These are phyloP conservation scores for Reticulitermes speratus DNA, from an alignment of 1,140 invertebrate genomes.

Conservation along the genomic window DNA sequence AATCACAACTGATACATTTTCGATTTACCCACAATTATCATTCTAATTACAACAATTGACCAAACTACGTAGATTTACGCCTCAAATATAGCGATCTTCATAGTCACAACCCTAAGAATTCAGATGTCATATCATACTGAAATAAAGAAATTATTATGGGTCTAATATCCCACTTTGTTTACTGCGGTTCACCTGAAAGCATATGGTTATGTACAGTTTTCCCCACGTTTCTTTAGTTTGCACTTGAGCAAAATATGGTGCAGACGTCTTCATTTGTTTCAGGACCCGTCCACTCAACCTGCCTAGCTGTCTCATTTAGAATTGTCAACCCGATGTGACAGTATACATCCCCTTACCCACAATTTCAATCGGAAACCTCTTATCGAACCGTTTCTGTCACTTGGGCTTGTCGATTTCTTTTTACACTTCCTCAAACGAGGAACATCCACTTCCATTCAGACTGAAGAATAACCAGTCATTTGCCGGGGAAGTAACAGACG, in stretches of 20 bases:
- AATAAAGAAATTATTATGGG: background rate
- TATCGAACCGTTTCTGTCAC: background rate
- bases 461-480: conserved; percentile 15
- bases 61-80: no score
- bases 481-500: conserved; percentile 16
- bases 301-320: background rate
- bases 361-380: conserved; percentile 12
- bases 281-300: background rate
- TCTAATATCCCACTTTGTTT: background rate
- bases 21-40: no score
- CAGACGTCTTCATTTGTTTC: background rate
- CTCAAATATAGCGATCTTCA: no score
- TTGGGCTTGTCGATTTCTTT: conserved; percentile 8
- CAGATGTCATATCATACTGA: no score
- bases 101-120: no score
- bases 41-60: no score
- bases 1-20: no score
- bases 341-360: background rate
- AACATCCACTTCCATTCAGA: conserved; percentile 6
- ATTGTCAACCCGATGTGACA: background rate
- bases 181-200: background rate
- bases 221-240: background rate
- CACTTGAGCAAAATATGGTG: background rate
- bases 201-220: background rate
- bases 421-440: background rate